phyloP scores from a whole-genome alignment of 2,113 vertebrate genomes.

The Tonatia bakeri region DNA sequence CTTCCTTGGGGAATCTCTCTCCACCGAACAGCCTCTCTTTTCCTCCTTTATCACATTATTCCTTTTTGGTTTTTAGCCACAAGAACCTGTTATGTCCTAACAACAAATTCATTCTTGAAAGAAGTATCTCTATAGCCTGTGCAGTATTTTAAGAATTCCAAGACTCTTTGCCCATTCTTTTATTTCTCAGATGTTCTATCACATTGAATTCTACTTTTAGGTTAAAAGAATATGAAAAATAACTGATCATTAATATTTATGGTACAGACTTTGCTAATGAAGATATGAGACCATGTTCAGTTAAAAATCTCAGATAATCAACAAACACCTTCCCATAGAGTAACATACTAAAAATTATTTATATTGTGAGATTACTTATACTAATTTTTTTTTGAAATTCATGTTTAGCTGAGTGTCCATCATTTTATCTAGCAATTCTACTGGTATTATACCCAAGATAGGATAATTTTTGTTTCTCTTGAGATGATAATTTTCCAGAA shows the following conservation, averaged over 20 bases:
- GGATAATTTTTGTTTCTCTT: neutral
- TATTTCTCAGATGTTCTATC: neutral
- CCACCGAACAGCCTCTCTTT: neutral
- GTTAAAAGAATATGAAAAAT: neutral
- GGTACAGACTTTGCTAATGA: neutral
- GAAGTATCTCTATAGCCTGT: neutral
- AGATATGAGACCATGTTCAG: neutral
- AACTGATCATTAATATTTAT: neutral
- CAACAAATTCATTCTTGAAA: neutral
- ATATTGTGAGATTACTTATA: neutral
- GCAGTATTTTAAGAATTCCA: neutral
- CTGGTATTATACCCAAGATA: neutral
- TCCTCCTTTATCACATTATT: neutral
- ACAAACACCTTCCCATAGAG: neutral
- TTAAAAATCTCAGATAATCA: neutral
- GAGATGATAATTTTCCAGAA: neutral
- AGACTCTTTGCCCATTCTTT: neutral
- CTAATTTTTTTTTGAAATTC: neutral
- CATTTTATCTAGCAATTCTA: neutral
- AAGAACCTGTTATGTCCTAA: neutral
- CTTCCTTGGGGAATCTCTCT: neutral
- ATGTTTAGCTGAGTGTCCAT: neutral
- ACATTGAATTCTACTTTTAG: neutral
- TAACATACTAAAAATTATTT: neutral
- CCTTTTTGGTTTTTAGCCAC: neutral